Base-by-base conservation (phyloP, 2,888 invertebrate genomes). In the Linyphia triangularis region DNA sequence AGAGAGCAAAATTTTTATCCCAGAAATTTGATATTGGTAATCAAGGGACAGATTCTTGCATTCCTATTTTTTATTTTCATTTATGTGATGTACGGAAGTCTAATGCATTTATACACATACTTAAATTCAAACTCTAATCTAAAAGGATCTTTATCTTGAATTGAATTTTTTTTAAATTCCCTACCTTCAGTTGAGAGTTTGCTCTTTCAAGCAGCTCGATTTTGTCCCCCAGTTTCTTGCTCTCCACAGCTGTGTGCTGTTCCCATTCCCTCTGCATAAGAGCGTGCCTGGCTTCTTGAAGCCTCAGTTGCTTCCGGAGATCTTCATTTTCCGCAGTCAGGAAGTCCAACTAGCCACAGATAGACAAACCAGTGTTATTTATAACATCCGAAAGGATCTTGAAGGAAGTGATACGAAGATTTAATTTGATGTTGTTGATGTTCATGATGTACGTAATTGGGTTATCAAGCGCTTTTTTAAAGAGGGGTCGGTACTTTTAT, bases 191-290 rank as follows among this genome's bases (percentile, higher is more conserved):
- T 92, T 98, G 98, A 90, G 96, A 96, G 92, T 98, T 98, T 0
- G 98, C 98, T 93, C 97, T 96, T 94, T 97, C 98, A 88, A 98
- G 94, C 92, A 98, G 97, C 73, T 96, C 95, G 78, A 98, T 95
- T 93, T 98, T 98, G 92, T 99, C 98, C 57, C 95, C 95, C 92
- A 98, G 97, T 91, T 97, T 97, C 92, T 97, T 97, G 92, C 97
- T 97, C 92, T 98, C 98, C 0, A 98, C 97, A 72, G 96, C 95
- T 19, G 97, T 94, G 89, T 97, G 94, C 92, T 98, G 98, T 57
- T 92, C 92, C n/a, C 92, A 93, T 81, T 93, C 91, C 90, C 93
- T 93, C 90, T 93, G 93, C 67, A 93, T 92, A 91, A 93, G 93
- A 19, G 93, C 93, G 91, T 92, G 93, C 89, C 92, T 93, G 7